Evolutionary conservation across 2,113 vertebrate species (phyloP).

Genomic region (Neoarius graeffei): DNA sequence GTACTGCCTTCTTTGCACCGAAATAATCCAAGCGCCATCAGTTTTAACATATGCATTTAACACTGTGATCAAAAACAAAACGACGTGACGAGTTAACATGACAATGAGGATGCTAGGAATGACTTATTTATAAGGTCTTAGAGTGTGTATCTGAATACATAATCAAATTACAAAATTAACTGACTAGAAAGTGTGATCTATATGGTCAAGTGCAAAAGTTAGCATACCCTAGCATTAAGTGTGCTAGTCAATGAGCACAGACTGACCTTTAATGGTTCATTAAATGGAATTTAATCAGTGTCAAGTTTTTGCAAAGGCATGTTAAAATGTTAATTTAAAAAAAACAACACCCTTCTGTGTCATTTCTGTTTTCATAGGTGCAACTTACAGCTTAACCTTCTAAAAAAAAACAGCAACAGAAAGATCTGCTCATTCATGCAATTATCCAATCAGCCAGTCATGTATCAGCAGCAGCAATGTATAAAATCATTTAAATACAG

Average conservation of each 20-base stretch:
- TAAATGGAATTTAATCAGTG: too few species aligned
- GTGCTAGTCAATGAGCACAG: not conserved
- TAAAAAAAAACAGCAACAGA: not conserved
- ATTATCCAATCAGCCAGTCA: not conserved
- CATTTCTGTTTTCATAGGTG: not conserved
- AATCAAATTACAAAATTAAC: not conserved
- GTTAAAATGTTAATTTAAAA: not conserved
- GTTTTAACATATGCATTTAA: conserved; percentile 67
- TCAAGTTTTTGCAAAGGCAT: not conserved
- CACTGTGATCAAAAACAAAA: conserved; percentile 18
- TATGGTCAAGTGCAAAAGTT: too few species aligned
- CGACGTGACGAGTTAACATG: too few species aligned
- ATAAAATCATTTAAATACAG: not conserved
- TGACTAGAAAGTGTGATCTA: not conserved
- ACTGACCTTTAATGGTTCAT: not conserved
- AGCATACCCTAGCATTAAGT: not conserved
- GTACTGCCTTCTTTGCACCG: conserved; percentile 57
- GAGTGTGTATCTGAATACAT: not conserved
- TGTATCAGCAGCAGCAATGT: not conserved
- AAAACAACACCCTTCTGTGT: not conserved
- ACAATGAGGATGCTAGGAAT: not conserved
- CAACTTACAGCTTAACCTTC: not conserved
- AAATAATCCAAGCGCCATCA: conserved; percentile 70
- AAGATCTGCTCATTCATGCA: too few species aligned
- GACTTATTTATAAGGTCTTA: not conserved